A percentile compares a stretch with the other conserved stretches of the same genome.
These are phyloP conservation scores for Morpho achilles DNA, from an alignment of 2,888 invertebrate species.

Conservation along the genomic window DNA sequence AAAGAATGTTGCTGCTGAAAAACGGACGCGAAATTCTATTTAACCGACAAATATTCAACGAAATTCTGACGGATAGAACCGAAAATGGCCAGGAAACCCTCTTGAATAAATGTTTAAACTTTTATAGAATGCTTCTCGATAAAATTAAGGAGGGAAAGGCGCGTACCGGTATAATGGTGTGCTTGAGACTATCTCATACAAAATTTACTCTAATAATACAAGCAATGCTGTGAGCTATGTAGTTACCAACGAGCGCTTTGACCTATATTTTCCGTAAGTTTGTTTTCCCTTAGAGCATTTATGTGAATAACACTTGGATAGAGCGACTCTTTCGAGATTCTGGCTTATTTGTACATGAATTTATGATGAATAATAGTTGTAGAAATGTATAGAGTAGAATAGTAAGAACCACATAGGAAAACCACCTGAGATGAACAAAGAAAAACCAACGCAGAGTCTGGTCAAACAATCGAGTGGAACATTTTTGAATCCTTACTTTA, in stretches of 20 bases:
- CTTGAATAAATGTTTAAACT: constrained; percentile 17
- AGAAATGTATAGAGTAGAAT: too few species aligned
- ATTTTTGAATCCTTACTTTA: too few species aligned
- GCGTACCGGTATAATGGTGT: constrained; percentile 24
- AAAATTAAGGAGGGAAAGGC: constrained; percentile 22
- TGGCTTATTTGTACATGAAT: not conserved
- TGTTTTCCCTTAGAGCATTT: constrained; percentile 24
- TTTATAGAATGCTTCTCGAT: constrained; percentile 19
- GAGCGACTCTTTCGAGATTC: constrained; percentile 10
- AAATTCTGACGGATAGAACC: constrained; percentile 13
- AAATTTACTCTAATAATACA: constrained; percentile 26
- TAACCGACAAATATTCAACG: constrained; percentile 10
- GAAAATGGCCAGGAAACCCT: constrained; percentile 17
- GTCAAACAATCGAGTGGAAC: too few species aligned
- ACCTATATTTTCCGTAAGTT: constrained; percentile 24
- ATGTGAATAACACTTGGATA: constrained; percentile 16
- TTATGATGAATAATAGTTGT: too few species aligned
- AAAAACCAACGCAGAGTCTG: too few species aligned
- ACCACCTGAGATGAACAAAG: too few species aligned
- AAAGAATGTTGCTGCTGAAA: constrained; percentile 6
- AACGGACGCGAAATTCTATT: constrained; percentile 9
- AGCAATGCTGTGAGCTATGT: constrained; percentile 23
- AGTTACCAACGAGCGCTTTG: constrained; percentile 19
- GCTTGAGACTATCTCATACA: constrained; percentile 25
- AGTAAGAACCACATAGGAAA: too few species aligned